phyloP scores from a whole-genome alignment of 1,140 invertebrate species.

The Propsilocerus akamusi region DNA sequence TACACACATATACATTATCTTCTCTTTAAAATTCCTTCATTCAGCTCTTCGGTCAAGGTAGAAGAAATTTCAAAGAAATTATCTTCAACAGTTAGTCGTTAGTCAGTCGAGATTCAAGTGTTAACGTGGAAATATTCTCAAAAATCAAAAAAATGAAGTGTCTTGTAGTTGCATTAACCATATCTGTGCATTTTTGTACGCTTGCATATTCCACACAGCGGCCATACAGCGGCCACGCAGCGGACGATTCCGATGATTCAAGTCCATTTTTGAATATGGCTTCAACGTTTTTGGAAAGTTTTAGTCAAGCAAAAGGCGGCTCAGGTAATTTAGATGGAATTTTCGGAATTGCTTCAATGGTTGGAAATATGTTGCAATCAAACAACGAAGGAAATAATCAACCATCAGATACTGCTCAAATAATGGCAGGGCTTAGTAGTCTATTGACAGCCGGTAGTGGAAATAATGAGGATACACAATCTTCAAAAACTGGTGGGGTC shows the following conservation, averaged over 20 bases:
- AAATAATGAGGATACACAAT: slow-evolving; percentile 9
- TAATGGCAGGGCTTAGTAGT: slow-evolving; percentile 24
- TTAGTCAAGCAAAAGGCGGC: slow-evolving; percentile 20
- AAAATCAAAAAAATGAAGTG: not conserved
- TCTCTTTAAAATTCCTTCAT: no score
- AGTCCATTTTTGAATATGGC: slow-evolving; percentile 34
- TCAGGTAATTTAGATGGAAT: slow-evolving; percentile 23
- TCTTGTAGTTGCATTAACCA: not conserved
- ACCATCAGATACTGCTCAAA: slow-evolving; percentile 18
- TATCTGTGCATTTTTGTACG: slow-evolving; percentile 7
- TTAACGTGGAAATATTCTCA: no score
- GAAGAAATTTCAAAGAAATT: no score
- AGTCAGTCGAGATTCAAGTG: no score
- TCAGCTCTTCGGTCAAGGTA: no score
- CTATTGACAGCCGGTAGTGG: slow-evolving; percentile 17
- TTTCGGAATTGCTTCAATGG: slow-evolving; percentile 22
- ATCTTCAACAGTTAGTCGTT: no score
- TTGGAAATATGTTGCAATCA: slow-evolving; percentile 36
- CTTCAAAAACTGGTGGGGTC: slow-evolving; percentile 11
- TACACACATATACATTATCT: no score
- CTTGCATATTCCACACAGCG: slow-evolving; percentile 11
- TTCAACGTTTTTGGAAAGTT: slow-evolving; percentile 29
- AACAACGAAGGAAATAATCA: slow-evolving; percentile 20
- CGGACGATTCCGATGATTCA: slow-evolving; percentile 24
- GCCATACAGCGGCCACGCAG: slow-evolving; percentile 8